Base-by-base conservation (phyloP, 2,888 invertebrate genomes). In the Spicauda simplicius region DNA sequence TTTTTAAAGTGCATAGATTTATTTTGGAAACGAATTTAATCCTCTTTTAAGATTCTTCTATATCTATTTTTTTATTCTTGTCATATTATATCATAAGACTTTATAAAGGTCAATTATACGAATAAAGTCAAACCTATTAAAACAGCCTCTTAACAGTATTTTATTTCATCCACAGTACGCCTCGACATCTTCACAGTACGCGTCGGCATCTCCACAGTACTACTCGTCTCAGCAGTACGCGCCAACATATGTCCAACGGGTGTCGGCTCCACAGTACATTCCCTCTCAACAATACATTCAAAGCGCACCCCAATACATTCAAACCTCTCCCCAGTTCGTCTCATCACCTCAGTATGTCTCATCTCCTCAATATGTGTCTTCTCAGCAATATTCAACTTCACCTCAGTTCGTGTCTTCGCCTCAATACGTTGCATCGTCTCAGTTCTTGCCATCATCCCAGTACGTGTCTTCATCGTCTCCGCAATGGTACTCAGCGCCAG, bases 181-280 rank as follows among this genome's bases (percentile, higher is more conserved):
- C 37, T 19, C 64, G 0, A 33, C 64, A 10, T 18, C 55, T 33
- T 48, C 18, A n/a, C 64, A 57, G 19, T 64, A 64, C 20, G 8
- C 11, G 20, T 19, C 64, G 0, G 56, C 64, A 10, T 30, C 55
- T 33, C 55, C 30, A 14, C 64, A 57, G 19, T 64, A 64, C 20
- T 7, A 14, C 50, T n/a, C 64, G 7, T 48, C 55, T n/a, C 55
- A 45, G 53, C 45, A 45, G n/a, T 61, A 61, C 59, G 52, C 10
- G 19, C 52, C 61, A 53, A 18, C 61, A 20, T 11, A 33, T 12
- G 14, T 37, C 6, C 57, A 57, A 19, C 37, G 41, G n/a, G 45
- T 16, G 45, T n/a, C 45, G 5, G 3, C n/a, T 12, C 16, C 45
- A 7, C 45, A 45, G 45, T 59, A 59, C 30, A 1, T 50, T 14